phyloP scores from a whole-genome alignment of 1,140 invertebrate species.

The Drosophila yakuba region DNA sequence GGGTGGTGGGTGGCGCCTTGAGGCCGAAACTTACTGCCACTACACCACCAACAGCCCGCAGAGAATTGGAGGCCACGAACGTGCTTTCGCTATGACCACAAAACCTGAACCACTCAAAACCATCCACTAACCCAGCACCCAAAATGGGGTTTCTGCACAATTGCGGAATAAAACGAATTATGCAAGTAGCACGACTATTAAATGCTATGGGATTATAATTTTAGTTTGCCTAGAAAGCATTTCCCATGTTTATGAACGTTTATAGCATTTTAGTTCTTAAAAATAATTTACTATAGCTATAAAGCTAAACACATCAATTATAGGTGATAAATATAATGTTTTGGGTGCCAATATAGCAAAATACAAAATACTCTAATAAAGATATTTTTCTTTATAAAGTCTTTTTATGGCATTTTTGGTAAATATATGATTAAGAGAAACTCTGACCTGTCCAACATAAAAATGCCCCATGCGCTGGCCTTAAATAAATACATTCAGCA shows the following conservation, averaged over 20 bases:
- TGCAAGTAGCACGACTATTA: not conserved
- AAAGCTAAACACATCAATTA: too few relatives aligned
- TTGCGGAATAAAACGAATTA: not conserved
- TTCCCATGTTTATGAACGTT: too few relatives aligned
- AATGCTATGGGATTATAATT: too few relatives aligned
- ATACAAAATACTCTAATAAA: too few relatives aligned
- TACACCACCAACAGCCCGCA: not conserved
- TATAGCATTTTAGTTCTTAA: too few relatives aligned
- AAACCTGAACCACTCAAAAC: conserved; percentile 15
- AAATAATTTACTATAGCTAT: too few relatives aligned
- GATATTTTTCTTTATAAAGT: too few relatives aligned
- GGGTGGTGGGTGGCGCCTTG: not conserved
- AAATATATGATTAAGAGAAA: too few relatives aligned
- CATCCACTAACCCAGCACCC: not conserved
- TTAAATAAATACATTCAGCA: conserved; percentile 31
- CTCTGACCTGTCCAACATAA: not conserved
- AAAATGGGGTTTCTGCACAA: not conserved
- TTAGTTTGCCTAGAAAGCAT: too few relatives aligned
- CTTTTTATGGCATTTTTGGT: too few relatives aligned
- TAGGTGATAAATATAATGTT: too few relatives aligned
- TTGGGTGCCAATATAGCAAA: too few relatives aligned
- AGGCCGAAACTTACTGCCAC: not conserved
- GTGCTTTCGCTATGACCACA: conserved; percentile 37
- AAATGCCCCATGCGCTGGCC: not conserved
- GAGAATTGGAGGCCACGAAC: conserved; percentile 5